Conservation (phyloP, 2,113 vertebrate species). For the Silurus meridionalis region DNA sequence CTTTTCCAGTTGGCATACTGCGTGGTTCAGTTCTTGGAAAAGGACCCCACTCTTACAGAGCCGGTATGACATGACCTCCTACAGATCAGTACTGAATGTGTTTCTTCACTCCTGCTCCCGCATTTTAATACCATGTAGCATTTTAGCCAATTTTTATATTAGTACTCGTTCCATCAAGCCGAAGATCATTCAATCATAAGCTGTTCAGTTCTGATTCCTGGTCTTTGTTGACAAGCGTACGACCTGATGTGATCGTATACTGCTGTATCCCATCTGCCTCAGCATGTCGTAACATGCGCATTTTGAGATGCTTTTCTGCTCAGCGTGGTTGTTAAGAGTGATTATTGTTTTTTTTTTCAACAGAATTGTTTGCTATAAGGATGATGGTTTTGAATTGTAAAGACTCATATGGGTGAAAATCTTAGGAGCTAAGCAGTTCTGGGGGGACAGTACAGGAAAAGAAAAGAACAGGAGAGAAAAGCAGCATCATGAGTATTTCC, state of each 20-base stretch:
- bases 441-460: not conserved
- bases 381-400: not conserved
- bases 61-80: conserved; percentile 74
- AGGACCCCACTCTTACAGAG: conserved; percentile 94
- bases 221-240: no score
- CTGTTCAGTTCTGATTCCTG: not conserved
- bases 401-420: not conserved
- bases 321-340: not conserved
- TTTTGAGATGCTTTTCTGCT: not conserved
- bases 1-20: conserved; percentile 92
- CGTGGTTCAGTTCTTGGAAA: conserved; percentile 98
- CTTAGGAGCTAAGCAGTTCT: not conserved
- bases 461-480: not conserved
- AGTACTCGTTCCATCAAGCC: not conserved
- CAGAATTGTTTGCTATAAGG: no score
- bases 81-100: not conserved
- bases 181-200: not conserved
- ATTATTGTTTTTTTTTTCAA: not conserved
- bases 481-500: not conserved
- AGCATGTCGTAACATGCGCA: not conserved
- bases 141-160: not conserved
- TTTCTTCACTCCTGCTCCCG: not conserved
- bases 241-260: not conserved
- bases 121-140: not conserved
- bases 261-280: not conserved